Evolutionary conservation across 2,113 vertebrate species (phyloP).

Genomic region (Varanus komodoensis): DNA sequence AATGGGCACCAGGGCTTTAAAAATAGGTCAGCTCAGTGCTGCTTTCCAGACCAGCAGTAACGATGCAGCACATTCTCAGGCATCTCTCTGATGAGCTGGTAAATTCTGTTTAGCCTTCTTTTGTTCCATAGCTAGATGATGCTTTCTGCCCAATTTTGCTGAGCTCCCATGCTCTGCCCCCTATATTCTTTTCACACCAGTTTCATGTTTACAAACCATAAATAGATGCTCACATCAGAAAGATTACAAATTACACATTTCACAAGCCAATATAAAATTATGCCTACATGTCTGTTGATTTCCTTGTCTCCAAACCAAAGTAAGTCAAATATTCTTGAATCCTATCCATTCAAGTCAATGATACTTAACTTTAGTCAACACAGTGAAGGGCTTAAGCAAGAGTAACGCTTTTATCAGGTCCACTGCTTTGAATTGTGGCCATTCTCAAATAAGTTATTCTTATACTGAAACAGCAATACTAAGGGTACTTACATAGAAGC

Average conservation of each 20-base stretch:
- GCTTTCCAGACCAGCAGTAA: not conserved
- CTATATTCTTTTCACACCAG: not conserved
- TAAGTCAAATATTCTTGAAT: no score
- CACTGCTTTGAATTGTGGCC: not conserved
- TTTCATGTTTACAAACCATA: not conserved
- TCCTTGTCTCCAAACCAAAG: not conserved
- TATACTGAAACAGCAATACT: not conserved
- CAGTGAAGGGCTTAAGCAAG: not conserved
- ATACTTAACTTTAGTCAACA: not conserved
- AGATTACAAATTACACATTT: not conserved
- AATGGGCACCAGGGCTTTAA: not conserved
- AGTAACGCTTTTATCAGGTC: not conserved
- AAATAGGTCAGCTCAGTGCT: not conserved
- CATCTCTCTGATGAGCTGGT: not conserved
- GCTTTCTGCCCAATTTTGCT: not conserved
- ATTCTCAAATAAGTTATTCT: not conserved
- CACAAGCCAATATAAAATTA: not conserved
- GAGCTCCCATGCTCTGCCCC: not conserved
- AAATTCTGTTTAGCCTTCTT: slow-evolving; percentile 14
- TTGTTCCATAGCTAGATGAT: not conserved
- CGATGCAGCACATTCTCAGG: slow-evolving; percentile 19
- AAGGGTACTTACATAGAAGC: not conserved
- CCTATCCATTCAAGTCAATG: not conserved
- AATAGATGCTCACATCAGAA: not conserved
- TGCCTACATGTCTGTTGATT: not conserved